phyloP scores from a whole-genome alignment of 2,797 vertebrate species.

The Botia kubotai region DNA sequence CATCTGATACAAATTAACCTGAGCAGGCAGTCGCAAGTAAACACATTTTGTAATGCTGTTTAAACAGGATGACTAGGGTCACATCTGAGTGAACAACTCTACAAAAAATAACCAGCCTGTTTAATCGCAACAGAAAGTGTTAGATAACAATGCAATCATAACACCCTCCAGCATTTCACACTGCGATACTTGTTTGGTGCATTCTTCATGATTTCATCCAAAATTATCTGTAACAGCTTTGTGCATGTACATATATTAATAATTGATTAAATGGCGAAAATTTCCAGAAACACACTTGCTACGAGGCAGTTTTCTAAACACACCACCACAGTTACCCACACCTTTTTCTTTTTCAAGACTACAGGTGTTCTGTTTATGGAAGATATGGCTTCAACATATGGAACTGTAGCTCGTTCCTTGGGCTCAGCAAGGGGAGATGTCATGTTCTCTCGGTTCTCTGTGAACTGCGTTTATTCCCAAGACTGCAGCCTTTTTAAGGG shows the following conservation, averaged over 20 bases:
- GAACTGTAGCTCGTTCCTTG: conserved; percentile 73
- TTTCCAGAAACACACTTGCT: conserved; percentile 7
- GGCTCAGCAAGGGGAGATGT: conserved; percentile 73
- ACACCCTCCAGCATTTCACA: background rate
- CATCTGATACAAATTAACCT: conserved; percentile 48
- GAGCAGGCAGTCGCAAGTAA: conserved; percentile 34
- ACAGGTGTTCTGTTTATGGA: conserved; percentile 72
- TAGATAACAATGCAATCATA: conserved; percentile 3
- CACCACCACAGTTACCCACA: background rate
- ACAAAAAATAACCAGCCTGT: background rate
- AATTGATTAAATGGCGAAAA: background rate
- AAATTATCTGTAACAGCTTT: background rate
- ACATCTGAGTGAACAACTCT: background rate
- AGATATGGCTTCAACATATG: conserved; percentile 78
- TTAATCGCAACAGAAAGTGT: conserved; percentile 30
- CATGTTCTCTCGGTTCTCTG: conserved; percentile 60
- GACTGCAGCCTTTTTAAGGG: conserved; percentile 73
- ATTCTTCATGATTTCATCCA: background rate
- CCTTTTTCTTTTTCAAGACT: conserved; percentile 43
- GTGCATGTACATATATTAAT: background rate
- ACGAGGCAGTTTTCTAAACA: background rate
- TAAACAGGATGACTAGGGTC: conserved; percentile 48
- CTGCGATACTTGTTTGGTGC: background rate
- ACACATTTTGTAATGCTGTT: conserved; percentile 49
- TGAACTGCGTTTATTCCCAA: conserved; percentile 61